Evolutionary conservation across 2,113 vertebrate genomes (phyloP).

Genomic region (Catharus minimus): DNA sequence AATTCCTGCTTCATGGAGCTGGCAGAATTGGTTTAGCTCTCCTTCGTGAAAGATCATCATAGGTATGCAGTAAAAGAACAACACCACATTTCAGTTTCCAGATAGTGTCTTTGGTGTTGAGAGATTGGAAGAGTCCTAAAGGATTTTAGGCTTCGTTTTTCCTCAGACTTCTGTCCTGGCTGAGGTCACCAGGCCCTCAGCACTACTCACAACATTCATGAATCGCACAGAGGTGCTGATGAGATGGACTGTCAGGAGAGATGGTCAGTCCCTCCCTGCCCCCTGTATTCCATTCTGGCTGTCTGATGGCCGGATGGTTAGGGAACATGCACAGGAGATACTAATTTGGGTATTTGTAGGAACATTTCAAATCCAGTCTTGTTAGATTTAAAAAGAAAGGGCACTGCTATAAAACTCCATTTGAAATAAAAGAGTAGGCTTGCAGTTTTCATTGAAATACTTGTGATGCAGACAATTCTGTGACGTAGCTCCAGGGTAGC

Average conservation of each 20-base stretch:
- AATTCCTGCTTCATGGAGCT: conserved; percentile 4
- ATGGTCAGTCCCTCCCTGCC: not conserved
- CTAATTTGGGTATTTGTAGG: not conserved
- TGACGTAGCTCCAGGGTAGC: not conserved
- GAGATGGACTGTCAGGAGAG: not conserved
- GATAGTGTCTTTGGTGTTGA: not conserved
- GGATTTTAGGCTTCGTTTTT: not conserved
- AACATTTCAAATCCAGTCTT: not conserved
- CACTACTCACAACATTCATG: not conserved
- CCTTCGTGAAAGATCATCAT: not conserved
- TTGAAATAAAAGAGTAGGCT: not conserved
- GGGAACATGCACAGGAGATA: not conserved
- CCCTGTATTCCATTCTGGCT: accelerated
- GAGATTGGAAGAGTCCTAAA: not conserved
- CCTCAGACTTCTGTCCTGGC: not conserved
- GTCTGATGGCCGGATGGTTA: not conserved
- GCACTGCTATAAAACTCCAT: not conserved
- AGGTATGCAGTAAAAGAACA: not conserved
- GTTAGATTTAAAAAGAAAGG: not conserved
- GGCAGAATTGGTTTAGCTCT: not conserved
- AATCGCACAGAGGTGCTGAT: not conserved
- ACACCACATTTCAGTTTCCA: not conserved
- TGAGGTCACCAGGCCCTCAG: not conserved
- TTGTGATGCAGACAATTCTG: not conserved
- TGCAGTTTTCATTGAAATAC: not conserved